phyloP scores from a whole-genome alignment of 2,888 invertebrate genomes.

The Harpalus rubripes region DNA sequence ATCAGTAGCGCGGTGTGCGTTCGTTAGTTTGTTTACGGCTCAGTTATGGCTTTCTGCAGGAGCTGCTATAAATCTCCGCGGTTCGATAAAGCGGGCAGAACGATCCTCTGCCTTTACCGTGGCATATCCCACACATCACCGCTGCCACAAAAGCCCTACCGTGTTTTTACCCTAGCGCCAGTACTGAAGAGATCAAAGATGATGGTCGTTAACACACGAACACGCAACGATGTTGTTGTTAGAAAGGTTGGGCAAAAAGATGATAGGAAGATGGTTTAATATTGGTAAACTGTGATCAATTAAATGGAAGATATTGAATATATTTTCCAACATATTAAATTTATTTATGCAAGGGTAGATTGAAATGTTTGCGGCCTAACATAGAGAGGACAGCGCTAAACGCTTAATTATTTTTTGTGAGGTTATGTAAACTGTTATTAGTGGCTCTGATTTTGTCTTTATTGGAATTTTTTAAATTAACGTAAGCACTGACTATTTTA shows the following conservation, averaged over 20 bases:
- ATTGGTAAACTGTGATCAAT: too few species aligned
- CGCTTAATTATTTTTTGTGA: too few species aligned
- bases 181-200: conserved; percentile 26
- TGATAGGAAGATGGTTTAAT: too few species aligned
- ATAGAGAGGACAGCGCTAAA: too few species aligned
- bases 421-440: too few species aligned
- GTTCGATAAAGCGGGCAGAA: conserved; percentile 53
- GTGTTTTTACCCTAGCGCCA: neutral
- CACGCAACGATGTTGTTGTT: neutral
- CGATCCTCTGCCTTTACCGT: neutral
- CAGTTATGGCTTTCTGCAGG: conserved; percentile 65
- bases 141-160: conserved; percentile 11
- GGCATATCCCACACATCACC: conserved; percentile 37
- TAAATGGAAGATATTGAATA: too few species aligned
- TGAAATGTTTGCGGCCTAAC: too few species aligned
- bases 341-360: too few species aligned
- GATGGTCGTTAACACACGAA: neutral
- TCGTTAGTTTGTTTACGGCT: conserved; percentile 66
- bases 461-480: too few species aligned
- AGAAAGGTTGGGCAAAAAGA: neutral
- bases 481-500: too few species aligned
- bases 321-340: too few species aligned
- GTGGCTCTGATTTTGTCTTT: too few species aligned
- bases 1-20: conserved; percentile 18
- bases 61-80: conserved; percentile 60